phyloP scores from a whole-genome alignment of 2,113 vertebrate genomes.

The Gymnogyps californianus region DNA sequence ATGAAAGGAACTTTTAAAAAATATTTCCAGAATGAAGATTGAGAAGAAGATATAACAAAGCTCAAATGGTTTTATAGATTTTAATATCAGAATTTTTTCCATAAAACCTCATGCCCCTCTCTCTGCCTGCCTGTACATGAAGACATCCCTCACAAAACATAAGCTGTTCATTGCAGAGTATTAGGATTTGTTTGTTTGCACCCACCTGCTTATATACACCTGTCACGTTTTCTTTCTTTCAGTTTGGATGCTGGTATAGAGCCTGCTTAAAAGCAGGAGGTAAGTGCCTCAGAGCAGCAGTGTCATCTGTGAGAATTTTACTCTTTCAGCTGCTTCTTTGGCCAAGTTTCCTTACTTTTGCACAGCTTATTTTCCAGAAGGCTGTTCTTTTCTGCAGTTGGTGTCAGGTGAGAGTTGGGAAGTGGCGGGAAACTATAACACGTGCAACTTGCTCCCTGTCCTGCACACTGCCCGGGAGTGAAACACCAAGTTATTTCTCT shows the following conservation, averaged over 20 bases:
- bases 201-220: neutral
- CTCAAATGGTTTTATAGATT: neutral
- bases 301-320: neutral
- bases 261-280: neutral
- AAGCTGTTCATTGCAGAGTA: neutral
- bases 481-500: neutral
- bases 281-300: neutral
- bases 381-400: neutral
- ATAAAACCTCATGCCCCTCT: neutral
- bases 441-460: neutral
- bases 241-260: neutral
- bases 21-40: neutral
- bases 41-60: neutral
- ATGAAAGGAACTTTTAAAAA: neutral
- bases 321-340: neutral
- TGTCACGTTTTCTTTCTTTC: neutral
- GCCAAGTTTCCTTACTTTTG: neutral
- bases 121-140: neutral
- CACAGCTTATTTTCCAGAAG: neutral
- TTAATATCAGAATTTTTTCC: neutral
- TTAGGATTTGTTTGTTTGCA: neutral
- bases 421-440: neutral
- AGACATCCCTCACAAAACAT: neutral
- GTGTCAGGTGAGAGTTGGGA: neutral
- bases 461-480: fast-evolving